Evolutionary conservation across 2,113 vertebrate species (phyloP), one percentile per base, ranked within the genome.

Genomic region (Chionomys nivalis): DNA sequence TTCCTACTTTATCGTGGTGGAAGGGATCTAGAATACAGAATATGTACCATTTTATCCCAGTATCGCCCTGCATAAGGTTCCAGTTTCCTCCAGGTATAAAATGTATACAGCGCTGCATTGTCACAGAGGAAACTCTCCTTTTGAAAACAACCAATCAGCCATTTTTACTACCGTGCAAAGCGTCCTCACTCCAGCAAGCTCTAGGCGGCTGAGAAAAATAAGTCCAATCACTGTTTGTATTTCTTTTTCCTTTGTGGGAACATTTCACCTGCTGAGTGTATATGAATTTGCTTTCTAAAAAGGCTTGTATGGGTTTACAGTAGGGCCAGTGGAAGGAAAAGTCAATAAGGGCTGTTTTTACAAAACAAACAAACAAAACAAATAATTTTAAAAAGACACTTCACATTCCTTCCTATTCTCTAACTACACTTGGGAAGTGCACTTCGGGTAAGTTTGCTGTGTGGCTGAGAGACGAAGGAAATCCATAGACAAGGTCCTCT

Each of bases 281-380:
- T 98, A 97, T 98, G 97, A 98, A 98, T 97, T 98, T 98, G 98
- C 97, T 98, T 98, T 98, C 98, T 98, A 95, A 98, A 99, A 98
- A 98, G 98, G 98, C 98, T 98, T 98, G 98, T 99, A 98, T 98
- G 98, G 98, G 98, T 99, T 99, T 98, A 98, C 98, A 98, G 97
- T 98, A 98, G 98, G 98, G 98, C 98, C 95, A 98, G 98, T 93
- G 98, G 98, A 99, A 98, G 98, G 98, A 99, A 99, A 98, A 98
- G 98, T 98, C 98, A 98, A 98, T 98, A 99, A 99, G 99, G 99
- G 99, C 98, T 99, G 99, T 99, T 99, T 99, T 98, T 99, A 98
- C 98, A 97, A 96, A 97, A 58, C 58, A 58, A 97, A 92, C 88
- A 97, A 97, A 96, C 68, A 90, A 97, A 98, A 97, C 87, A 97